Conservation (phyloP, 2,888 invertebrate genomes). For the Physocephala rufipes region DNA sequence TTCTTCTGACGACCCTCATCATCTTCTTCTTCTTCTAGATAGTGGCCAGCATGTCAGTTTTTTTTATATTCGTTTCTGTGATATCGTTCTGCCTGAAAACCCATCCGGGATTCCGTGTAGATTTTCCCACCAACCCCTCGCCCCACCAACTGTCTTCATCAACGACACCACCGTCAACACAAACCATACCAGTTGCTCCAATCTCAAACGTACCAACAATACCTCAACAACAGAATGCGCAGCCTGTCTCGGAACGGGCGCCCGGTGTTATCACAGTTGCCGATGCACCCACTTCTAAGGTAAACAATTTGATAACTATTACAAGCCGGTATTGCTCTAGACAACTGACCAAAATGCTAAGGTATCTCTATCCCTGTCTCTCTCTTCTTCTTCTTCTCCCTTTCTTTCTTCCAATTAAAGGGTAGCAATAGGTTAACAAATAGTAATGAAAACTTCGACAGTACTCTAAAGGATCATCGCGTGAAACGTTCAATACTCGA, state of each 20-base stretch:
- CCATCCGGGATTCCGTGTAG: constrained; percentile 84
- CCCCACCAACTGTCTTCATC: constrained; percentile 19
- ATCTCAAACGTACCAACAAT: constrained; percentile 50
- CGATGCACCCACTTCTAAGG: constrained; percentile 55
- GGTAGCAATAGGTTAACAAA: background rate
- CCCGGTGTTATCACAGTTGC: constrained; percentile 17
- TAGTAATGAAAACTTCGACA: constrained; percentile 35
- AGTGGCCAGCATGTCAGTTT: constrained; percentile 90
- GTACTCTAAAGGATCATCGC: constrained; percentile 49
- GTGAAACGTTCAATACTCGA: constrained; percentile 53
- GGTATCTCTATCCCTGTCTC: too few species aligned
- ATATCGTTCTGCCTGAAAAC: constrained; percentile 97
- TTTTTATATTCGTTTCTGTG: constrained; percentile 96
- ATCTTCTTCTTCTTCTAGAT: constrained; percentile 70
- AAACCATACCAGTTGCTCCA: constrained; percentile 45
- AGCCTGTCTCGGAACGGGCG: constrained; percentile 38
- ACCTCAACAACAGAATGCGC: constrained; percentile 51
- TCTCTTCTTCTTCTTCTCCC: too few species aligned
- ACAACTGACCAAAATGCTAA: constrained; percentile 40
- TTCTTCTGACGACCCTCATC: background rate
- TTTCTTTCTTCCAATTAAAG: background rate
- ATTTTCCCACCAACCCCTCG: constrained; percentile 56
- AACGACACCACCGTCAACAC: constrained; percentile 41
- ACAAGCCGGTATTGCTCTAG: constrained; percentile 54
- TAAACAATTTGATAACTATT: constrained; percentile 54